These are phyloP conservation scores for Chaunax sp. DNA, from an alignment of 2,797 vertebrate genomes.

Conservation along the genomic window DNA sequence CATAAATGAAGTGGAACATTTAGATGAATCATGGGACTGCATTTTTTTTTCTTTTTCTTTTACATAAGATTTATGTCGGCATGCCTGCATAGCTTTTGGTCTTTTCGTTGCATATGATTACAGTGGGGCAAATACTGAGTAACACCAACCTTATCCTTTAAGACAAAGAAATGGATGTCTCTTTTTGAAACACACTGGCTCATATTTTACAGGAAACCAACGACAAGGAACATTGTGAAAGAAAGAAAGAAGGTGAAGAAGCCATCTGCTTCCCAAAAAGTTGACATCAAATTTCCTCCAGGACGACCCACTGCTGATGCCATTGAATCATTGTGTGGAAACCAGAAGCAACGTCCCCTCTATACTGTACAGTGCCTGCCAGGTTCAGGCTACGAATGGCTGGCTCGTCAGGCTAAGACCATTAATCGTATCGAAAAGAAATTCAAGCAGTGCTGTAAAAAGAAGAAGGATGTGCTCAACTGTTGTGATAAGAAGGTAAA, in stretches of 20 bases:
- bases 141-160: neutral
- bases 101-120: no score
- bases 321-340: constrained; percentile 68
- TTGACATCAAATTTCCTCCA: constrained; percentile 76
- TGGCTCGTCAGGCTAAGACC: constrained; percentile 74
- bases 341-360: constrained; percentile 64
- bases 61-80: no score
- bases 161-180: neutral
- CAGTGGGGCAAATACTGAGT: neutral
- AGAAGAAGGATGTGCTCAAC: constrained; percentile 40
- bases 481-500: constrained; percentile 78
- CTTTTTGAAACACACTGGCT: neutral
- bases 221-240: neutral
- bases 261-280: constrained; percentile 2
- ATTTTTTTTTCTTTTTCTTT: no score
- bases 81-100: no score
- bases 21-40: no score
- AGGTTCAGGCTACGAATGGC: constrained; percentile 39
- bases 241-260: constrained; percentile 9
- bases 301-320: constrained; percentile 69
- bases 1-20: no score
- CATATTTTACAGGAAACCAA: constrained; percentile 49
- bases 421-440: constrained; percentile 75
- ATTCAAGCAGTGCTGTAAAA: constrained; percentile 80
- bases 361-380: constrained; percentile 70